phyloP scores from a whole-genome alignment of 2,113 vertebrate species.

The Oreochromis spilurus region DNA sequence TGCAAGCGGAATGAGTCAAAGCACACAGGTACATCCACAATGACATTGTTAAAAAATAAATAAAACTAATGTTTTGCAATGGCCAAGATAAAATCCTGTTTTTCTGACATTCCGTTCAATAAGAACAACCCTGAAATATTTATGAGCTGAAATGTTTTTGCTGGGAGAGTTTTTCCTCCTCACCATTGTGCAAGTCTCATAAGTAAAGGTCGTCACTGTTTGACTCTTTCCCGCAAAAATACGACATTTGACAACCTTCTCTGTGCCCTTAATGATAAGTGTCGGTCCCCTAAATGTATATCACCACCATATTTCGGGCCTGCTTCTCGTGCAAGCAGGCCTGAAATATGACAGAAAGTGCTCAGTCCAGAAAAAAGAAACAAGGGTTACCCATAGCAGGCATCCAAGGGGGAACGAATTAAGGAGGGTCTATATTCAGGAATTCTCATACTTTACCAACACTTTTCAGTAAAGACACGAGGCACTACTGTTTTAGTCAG shows the following conservation, averaged over 20 bases:
- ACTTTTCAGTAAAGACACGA: background rate
- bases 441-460: background rate
- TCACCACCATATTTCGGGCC: background rate
- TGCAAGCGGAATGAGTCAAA: background rate
- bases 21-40: background rate
- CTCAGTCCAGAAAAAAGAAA: background rate
- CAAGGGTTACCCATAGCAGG: background rate
- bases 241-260: background rate
- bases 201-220: background rate
- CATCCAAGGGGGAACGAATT: background rate
- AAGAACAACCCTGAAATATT: background rate
- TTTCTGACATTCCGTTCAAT: background rate
- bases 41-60: background rate
- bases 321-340: background rate
- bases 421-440: background rate
- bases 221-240: background rate
- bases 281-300: background rate
- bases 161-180: background rate
- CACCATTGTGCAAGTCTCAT: background rate
- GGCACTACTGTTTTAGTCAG: background rate
- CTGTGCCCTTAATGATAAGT: background rate
- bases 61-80: background rate
- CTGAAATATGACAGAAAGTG: background rate
- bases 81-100: background rate
- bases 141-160: background rate